Conservation (phyloP, 2,888 invertebrate genomes). For the Perithous albicinctus region DNA sequence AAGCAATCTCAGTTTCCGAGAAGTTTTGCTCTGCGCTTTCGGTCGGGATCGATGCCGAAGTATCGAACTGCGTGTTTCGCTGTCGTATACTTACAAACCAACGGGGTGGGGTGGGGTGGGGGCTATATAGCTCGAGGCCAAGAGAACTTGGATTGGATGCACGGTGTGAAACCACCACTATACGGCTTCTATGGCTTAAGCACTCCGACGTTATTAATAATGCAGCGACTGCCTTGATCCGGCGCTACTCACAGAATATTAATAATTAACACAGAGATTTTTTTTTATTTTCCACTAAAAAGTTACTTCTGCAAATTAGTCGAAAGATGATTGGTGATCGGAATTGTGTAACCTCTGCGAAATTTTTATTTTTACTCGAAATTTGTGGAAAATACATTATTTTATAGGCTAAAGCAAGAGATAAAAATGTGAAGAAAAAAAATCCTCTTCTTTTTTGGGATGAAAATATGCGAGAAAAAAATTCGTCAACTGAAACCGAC, state of each 20-base stretch:
- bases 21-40: conserved; percentile 54
- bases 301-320: neutral
- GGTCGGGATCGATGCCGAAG: conserved; percentile 52
- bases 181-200: conserved; percentile 47
- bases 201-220: conserved; percentile 59
- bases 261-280: neutral
- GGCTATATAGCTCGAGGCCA: conserved; percentile 23
- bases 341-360: too few relatives aligned
- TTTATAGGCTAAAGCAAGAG: too few relatives aligned
- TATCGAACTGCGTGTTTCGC: conserved; percentile 49
- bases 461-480: too few relatives aligned
- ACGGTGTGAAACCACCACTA: neutral
- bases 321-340: neutral
- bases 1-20: conserved; percentile 65
- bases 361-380: too few relatives aligned
- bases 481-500: too few relatives aligned
- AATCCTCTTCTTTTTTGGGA: too few relatives aligned
- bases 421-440: too few relatives aligned
- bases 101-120: conserved; percentile 12
- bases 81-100: conserved; percentile 48
- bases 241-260: neutral
- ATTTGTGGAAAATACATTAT: too few relatives aligned
- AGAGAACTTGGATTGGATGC: conserved; percentile 54
- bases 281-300: neutral
- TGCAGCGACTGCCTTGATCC: conserved; percentile 36